Conservation (phyloP, 2,113 vertebrate species). For the Scortum barcoo region DNA sequence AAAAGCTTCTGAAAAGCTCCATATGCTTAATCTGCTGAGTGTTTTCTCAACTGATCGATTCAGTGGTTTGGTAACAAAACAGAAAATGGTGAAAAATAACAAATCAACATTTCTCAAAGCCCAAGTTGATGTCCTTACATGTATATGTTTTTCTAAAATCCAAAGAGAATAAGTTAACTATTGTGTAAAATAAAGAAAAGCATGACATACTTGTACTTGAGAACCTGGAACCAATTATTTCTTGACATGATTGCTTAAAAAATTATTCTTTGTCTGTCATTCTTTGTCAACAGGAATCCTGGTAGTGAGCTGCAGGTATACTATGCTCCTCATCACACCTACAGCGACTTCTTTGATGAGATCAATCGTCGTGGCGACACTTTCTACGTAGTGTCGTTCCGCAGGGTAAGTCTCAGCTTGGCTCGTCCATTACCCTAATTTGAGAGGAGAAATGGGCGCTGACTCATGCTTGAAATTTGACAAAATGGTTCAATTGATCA, state of each 20-base stretch:
- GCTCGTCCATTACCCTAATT: not conserved
- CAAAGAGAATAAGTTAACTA: not conserved
- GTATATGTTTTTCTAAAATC: not conserved
- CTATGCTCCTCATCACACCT: constrained; percentile 90
- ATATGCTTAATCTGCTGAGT: not conserved
- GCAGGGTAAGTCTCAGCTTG: constrained; percentile 87
- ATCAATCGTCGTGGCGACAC: constrained; percentile 92
- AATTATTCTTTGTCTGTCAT: not conserved
- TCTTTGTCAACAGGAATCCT: constrained; percentile 81
- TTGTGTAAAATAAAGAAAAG: not conserved
- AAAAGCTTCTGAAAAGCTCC: not conserved
- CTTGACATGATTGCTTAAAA: not conserved
- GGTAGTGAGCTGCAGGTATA: constrained; percentile 94
- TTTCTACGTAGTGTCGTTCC: constrained; percentile 96
- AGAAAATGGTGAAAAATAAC: not conserved
- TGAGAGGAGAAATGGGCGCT: not conserved
- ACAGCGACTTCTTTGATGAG: constrained; percentile 93
- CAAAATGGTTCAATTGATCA: not conserved
- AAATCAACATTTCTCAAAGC: not conserved
- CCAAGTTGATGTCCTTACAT: not conserved
- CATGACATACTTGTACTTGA: no score
- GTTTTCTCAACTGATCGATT: not conserved
- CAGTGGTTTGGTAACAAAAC: not conserved
- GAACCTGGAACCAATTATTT: not conserved
- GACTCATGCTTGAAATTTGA: not conserved